These are phyloP conservation scores for Macrobrachium nipponense DNA, from an alignment of 1,140 invertebrate genomes.

Conservation along the genomic window DNA sequence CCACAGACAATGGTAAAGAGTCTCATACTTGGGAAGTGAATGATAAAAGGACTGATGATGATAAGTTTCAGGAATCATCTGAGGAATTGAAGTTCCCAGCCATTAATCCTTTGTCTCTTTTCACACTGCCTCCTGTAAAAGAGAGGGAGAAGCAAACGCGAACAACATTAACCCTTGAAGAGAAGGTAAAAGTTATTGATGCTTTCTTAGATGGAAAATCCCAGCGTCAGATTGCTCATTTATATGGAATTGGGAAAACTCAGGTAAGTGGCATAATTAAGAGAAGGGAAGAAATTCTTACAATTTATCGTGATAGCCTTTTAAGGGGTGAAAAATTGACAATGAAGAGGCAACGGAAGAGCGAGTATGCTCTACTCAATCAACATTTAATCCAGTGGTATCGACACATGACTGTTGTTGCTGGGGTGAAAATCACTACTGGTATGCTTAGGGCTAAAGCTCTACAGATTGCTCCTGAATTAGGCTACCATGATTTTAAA, in stretches of 20 bases:
- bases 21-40: slow-evolving; percentile 7
- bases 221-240: slow-evolving; percentile 61
- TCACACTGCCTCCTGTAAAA: slow-evolving; percentile 57
- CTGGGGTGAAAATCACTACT: slow-evolving; percentile 60
- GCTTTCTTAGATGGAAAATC: slow-evolving; percentile 61
- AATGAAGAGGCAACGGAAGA: slow-evolving; percentile 46
- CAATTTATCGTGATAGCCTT: slow-evolving; percentile 55
- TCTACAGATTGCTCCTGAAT: slow-evolving; percentile 61
- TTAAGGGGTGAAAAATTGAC: slow-evolving; percentile 63
- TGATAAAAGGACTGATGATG: slow-evolving; percentile 3
- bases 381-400: slow-evolving; percentile 64
- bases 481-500: slow-evolving; percentile 63
- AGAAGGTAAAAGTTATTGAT: slow-evolving; percentile 63
- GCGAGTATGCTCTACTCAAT: slow-evolving; percentile 61
- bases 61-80: slow-evolving; percentile 18
- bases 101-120: slow-evolving; percentile 59
- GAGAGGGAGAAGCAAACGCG: slow-evolving; percentile 59
- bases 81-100: slow-evolving; percentile 29
- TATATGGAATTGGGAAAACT: slow-evolving; percentile 61
- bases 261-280: slow-evolving; percentile 63
- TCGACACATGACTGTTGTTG: slow-evolving; percentile 54
- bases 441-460: slow-evolving; percentile 64
- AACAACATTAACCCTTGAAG: slow-evolving; percentile 57
- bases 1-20: neutral
- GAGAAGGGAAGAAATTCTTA: slow-evolving; percentile 55